Base-by-base conservation (phyloP, 2,113 vertebrate species). In the Gallinago undulata region DNA sequence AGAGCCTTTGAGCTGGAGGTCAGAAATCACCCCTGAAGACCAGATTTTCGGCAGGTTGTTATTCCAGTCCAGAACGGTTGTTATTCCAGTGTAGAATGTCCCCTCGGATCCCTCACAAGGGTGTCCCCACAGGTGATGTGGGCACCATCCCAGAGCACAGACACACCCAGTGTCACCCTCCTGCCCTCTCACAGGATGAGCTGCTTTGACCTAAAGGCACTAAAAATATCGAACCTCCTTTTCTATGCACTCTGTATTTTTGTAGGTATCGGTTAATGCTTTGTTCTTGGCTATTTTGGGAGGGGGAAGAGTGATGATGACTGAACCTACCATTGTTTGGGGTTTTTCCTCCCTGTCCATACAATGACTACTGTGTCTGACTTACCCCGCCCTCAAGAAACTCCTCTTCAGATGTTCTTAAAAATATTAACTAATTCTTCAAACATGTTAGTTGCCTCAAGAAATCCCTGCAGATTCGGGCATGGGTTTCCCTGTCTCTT, bases 101-200 rank as follows among this genome's bases (percentile, higher is more conserved):
- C 8, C 39, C 45, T 25, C 0, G 0, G 39, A 4, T 51, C 11
- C 27, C 35, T 35, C 4, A 0, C 1, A 2, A 56, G 17, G 23
- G 11, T 41, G 16, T 69, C 43, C 41, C 30, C 16, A n/a, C 0
- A 19, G 35, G 35, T 59, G 19, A 14, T 1, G 2, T 0, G 4
- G 31, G 7, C 60, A 37, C 43, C 10, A 0, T 57, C 70, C 51
- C 69, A 35, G 47, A 69, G 59, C 39, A 18, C n/a, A 23, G 51
- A 5, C 1, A 0, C 2, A 11, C 12, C 60, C 7, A 4, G 15
- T 13, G 21, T 14, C 59, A 27, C 45, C 23, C 33, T 47, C 18
- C 28, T 19, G 27, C 47, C 30, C 27, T 19, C 43, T 73, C 27
- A 11, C 35, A 33, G 50, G 6, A 7, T 14, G 19, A 87, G 43